A percentile compares a stretch with the other conserved stretches of the same genome.
Evolutionary conservation across 2,888 invertebrate genomes (phyloP).

Genomic region (Lycaena phlaeas): DNA sequence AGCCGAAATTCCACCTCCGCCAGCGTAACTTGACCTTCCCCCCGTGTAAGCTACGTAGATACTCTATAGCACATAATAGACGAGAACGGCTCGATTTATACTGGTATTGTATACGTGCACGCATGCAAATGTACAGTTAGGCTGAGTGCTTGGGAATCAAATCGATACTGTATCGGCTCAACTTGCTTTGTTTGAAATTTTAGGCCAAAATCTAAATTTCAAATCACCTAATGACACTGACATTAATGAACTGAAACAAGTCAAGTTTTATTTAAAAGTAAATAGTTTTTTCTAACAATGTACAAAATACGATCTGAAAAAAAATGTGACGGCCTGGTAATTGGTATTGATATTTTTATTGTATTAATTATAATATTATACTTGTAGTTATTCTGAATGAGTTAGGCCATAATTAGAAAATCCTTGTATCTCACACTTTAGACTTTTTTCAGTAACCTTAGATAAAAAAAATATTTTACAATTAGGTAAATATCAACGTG

Average conservation of each 20-base stretch:
- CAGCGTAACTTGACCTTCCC: constrained; percentile 39
- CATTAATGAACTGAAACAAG: not conserved
- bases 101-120: constrained; percentile 47
- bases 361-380: no score
- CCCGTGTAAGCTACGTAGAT: constrained; percentile 21
- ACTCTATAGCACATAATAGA: constrained; percentile 27
- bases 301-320: no score
- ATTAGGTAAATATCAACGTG: no score
- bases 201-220: constrained; percentile 17
- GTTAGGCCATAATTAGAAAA: no score
- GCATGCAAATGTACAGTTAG: constrained; percentile 72
- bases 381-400: no score
- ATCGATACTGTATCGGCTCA: constrained; percentile 52
- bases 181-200: constrained; percentile 20
- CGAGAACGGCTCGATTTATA: constrained; percentile 20
- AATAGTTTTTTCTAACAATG: not conserved
- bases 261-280: not conserved
- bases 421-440: no score
- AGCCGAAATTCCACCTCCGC: constrained; percentile 51
- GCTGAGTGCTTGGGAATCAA: constrained; percentile 45
- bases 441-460: no score
- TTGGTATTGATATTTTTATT: no score
- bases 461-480: no score
- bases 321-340: no score
- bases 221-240: constrained; percentile 1